These are phyloP conservation scores for Scaptomyza pallida DNA, from an alignment of 1,140 invertebrate genomes.

Conservation along the genomic window DNA sequence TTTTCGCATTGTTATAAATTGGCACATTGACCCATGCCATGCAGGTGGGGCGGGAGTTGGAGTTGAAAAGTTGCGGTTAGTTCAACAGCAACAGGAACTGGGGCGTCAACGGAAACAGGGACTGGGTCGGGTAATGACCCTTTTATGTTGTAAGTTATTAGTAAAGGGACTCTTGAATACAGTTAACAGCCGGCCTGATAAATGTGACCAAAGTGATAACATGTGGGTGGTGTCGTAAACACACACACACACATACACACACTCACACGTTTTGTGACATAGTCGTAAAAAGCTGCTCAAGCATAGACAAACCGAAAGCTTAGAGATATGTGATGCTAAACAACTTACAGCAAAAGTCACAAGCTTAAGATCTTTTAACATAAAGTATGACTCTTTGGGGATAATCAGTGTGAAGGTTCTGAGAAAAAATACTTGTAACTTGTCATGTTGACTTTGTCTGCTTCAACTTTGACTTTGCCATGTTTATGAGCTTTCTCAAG, in stretches of 20 bases:
- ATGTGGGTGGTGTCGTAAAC: background rate
- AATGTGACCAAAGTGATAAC: constrained; percentile 26
- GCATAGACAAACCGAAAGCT: background rate
- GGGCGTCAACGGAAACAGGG: constrained; percentile 5
- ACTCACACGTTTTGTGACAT: too few relatives aligned
- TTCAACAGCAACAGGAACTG: constrained; percentile 29
- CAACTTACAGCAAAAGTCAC: background rate
- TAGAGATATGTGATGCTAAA: background rate
- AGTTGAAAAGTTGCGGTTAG: constrained; percentile 40
- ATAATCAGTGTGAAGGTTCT: too few relatives aligned
- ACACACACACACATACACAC: too few relatives aligned
- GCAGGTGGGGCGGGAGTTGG: constrained; percentile 19
- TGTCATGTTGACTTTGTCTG: too few relatives aligned
- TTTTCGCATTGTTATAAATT: constrained; percentile 68
- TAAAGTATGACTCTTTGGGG: too few relatives aligned
- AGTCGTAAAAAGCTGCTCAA: background rate
- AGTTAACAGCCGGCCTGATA: constrained; percentile 22
- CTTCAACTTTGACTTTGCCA: too few relatives aligned
- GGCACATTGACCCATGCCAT: constrained; percentile 71
- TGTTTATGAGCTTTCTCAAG: too few relatives aligned
- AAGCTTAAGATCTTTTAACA: background rate
- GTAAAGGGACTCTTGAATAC: constrained; percentile 21
- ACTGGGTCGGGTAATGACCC: constrained; percentile 60
- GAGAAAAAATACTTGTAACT: too few relatives aligned
- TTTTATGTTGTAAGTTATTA: constrained; percentile 58